Evolutionary conservation across 2,113 vertebrate species (phyloP).

Genomic region (Cepphus grylle): DNA sequence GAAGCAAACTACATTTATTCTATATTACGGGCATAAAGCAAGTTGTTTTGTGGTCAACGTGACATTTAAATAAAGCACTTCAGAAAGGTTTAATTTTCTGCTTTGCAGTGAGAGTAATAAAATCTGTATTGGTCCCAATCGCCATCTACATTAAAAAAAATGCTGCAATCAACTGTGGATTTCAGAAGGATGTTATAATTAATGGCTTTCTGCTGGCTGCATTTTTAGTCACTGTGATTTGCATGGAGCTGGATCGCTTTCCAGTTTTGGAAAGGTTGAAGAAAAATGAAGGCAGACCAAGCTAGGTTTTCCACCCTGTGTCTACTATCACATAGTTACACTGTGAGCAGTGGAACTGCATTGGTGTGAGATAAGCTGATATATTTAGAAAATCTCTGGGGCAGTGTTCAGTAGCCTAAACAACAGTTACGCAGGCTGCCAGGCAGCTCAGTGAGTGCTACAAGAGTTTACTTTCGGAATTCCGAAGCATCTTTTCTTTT

Average conservation of each 20-base stretch:
- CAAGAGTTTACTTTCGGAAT: background rate
- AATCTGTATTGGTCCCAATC: background rate
- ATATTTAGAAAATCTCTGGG: background rate
- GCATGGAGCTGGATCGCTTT: background rate
- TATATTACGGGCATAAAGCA: background rate
- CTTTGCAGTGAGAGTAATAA: background rate
- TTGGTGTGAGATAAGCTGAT: background rate
- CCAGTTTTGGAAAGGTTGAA: background rate
- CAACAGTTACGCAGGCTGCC: background rate
- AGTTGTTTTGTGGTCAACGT: background rate
- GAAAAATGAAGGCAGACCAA: background rate
- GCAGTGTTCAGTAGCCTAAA: background rate
- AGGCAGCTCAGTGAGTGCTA: background rate
- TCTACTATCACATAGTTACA: background rate
- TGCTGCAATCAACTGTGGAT: background rate
- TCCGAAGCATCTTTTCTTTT: background rate
- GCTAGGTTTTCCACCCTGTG: background rate
- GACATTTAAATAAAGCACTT: constrained; percentile 23
- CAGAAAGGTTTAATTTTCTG: background rate
- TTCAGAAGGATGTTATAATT: background rate
- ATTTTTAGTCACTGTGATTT: background rate
- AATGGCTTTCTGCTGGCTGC: background rate
- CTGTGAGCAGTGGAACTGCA: background rate
- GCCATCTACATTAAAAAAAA: background rate
- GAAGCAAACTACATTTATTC: background rate